These are phyloP conservation scores for Callipepla squamata DNA, from an alignment of 2,113 vertebrate species.

Conservation along the genomic window DNA sequence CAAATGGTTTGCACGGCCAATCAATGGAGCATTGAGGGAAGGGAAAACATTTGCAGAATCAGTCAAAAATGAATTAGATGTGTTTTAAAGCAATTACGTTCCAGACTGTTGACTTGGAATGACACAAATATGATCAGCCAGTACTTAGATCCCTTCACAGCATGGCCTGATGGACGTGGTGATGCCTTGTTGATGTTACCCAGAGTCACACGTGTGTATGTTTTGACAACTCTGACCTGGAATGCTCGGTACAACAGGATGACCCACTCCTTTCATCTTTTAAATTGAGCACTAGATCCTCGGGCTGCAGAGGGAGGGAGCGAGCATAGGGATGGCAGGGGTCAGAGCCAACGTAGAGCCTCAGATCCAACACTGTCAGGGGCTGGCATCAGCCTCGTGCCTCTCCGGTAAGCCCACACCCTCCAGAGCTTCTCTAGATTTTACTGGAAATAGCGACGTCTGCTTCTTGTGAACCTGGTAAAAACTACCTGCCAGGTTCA, in stretches of 20 bases:
- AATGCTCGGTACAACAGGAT: accelerated
- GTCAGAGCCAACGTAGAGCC: neutral
- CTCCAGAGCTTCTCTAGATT: neutral
- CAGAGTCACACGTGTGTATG: accelerated
- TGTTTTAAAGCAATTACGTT: slow-evolving; percentile 35
- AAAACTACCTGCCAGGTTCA: slow-evolving; percentile 19
- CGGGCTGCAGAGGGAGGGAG: neutral
- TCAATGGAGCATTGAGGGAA: slow-evolving; percentile 7
- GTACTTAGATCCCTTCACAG: neutral
- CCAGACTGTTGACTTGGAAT: slow-evolving; percentile 36
- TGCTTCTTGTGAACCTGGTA: neutral
- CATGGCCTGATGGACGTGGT: slow-evolving; percentile 12
- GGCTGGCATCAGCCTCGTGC: neutral
- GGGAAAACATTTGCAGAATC: slow-evolving; percentile 8
- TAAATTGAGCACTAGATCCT: neutral
- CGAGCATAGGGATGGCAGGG: neutral
- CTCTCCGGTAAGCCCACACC: neutral
- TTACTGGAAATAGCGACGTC: neutral
- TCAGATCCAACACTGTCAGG: neutral
- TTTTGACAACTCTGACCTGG: neutral
- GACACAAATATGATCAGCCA: neutral
- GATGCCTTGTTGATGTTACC: neutral
- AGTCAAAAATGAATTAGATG: neutral
- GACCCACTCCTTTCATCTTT: neutral
- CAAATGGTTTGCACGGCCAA: neutral